These are phyloP conservation scores for Teinopalpus imperialis DNA, from an alignment of 2,888 invertebrate species.

Conservation along the genomic window DNA sequence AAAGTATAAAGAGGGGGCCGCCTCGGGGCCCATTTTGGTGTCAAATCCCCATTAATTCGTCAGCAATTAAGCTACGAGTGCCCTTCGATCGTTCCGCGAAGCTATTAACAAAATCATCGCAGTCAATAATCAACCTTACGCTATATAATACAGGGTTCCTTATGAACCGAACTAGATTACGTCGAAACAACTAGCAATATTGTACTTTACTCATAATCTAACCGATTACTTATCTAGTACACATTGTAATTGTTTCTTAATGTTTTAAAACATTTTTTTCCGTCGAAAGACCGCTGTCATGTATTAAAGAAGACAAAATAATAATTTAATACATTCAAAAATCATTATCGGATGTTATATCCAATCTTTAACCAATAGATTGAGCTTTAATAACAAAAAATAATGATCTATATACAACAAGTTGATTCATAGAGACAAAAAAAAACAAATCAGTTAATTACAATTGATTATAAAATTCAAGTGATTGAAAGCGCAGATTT, in stretches of 20 bases:
- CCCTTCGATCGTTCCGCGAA: neutral
- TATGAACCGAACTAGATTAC: slow-evolving; percentile 36
- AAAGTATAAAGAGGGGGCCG: slow-evolving; percentile 1
- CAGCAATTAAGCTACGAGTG: neutral
- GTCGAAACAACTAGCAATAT: slow-evolving; percentile 50
- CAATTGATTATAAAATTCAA: slow-evolving; percentile 31
- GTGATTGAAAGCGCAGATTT: slow-evolving; percentile 27
- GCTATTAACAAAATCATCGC: slow-evolving; percentile 31
- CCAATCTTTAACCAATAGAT: slow-evolving; percentile 28
- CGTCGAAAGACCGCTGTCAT: slow-evolving; percentile 5
- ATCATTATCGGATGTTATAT: slow-evolving; percentile 16
- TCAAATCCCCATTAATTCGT: neutral
- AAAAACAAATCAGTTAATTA: slow-evolving; percentile 33
- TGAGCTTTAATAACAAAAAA: slow-evolving; percentile 31
- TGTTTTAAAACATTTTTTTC: slow-evolving; percentile 9
- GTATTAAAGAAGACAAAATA: slow-evolving; percentile 1
- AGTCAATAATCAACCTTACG: slow-evolving; percentile 50
- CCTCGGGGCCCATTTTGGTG: slow-evolving; percentile 1
- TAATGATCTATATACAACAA: no score
- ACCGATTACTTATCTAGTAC: slow-evolving; percentile 60
- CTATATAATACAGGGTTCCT: slow-evolving; percentile 61
- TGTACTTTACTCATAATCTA: slow-evolving; percentile 60
- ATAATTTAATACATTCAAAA: slow-evolving; percentile 11
- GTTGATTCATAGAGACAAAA: no score
- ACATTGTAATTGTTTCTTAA: slow-evolving; percentile 49